These are phyloP conservation scores for Delichon dasypus DNA, from an alignment of 2,797 vertebrate species.

Conservation along the genomic window DNA sequence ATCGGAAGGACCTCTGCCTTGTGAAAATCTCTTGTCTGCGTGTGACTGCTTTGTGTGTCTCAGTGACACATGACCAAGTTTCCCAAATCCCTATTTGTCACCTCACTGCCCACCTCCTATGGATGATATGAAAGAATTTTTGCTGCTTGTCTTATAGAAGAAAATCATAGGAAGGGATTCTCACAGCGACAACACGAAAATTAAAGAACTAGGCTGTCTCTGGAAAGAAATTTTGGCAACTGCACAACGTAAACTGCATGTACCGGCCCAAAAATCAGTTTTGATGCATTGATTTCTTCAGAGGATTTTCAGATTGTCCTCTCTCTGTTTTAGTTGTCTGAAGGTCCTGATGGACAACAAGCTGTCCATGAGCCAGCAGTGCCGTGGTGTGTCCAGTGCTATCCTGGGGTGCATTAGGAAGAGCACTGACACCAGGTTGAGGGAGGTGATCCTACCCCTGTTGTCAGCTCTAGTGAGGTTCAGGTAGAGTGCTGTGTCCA, in stretches of 20 bases:
- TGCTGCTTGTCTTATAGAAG: background rate
- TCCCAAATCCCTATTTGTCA: background rate
- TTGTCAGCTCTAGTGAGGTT: background rate
- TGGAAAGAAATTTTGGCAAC: background rate
- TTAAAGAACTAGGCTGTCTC: background rate
- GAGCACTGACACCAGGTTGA: fast-evolving
- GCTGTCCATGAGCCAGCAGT: background rate
- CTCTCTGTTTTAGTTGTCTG: background rate
- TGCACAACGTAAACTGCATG: background rate
- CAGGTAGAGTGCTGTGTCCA: background rate
- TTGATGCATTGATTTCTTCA: background rate
- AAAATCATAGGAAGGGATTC: background rate
- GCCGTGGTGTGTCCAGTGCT: background rate
- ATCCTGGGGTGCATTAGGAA: background rate
- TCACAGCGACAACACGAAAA: background rate
- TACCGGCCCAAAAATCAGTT: background rate
- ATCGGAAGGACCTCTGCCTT: too few species aligned
- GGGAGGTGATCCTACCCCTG: background rate
- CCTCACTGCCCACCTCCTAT: background rate
- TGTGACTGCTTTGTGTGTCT: too few species aligned
- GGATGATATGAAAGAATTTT: background rate
- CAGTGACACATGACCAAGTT: too few species aligned
- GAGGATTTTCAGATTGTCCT: background rate
- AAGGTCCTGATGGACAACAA: background rate
- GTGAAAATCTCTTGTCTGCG: too few species aligned